Evolutionary conservation across 1,140 invertebrate genomes (phyloP).

Genomic region (Vollenhovia emeryi): DNA sequence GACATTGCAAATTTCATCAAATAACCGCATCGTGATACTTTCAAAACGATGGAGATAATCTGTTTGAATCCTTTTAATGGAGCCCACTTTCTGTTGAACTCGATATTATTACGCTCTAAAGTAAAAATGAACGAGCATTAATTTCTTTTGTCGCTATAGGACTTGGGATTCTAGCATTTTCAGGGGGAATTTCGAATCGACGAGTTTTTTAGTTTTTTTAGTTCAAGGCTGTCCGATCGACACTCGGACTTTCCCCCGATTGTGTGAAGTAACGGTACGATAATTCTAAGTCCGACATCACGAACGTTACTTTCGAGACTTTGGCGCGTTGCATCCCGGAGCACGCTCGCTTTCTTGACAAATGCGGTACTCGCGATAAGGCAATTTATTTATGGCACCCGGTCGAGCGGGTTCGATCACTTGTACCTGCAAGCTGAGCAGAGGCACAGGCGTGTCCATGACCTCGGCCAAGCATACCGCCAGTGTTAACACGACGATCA

Average conservation of each 20-base stretch:
- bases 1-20: background rate
- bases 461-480: slow-evolving; percentile 88
- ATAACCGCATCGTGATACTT: background rate
- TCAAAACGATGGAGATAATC: background rate
- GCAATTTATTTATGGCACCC: background rate
- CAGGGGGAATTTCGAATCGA: background rate
- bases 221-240: slow-evolving; percentile 30
- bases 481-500: slow-evolving; percentile 87
- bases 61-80: background rate
- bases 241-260: slow-evolving; percentile 12
- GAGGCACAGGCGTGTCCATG: slow-evolving; percentile 87
- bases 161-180: background rate
- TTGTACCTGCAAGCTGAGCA: slow-evolving; percentile 88
- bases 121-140: background rate
- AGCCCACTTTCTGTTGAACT: background rate
- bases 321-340: slow-evolving; percentile 1
- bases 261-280: slow-evolving; percentile 51
- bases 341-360: background rate
- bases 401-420: background rate
- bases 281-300: slow-evolving; percentile 36
- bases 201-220: slow-evolving; percentile 24
- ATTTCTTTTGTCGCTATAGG: background rate
- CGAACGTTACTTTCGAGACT: slow-evolving; percentile 34
- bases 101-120: background rate
- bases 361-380: background rate